Base-by-base conservation (phyloP, 2,113 vertebrate species). In the Lepisosteus oculatus region DNA sequence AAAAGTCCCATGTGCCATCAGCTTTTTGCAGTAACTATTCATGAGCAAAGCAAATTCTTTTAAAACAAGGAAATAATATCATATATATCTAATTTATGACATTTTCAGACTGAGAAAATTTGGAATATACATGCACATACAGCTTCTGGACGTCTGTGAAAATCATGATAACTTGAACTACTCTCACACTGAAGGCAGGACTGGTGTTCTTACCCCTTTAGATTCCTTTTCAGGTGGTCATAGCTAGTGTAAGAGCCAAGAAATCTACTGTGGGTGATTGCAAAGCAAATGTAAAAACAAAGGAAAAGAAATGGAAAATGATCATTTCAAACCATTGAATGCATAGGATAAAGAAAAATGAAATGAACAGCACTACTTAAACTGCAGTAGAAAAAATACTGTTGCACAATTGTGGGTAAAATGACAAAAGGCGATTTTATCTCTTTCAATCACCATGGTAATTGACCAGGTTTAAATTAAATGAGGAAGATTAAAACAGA, bases 221-320 rank as follows among this genome's bases (percentile, higher is more conserved):
- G 67, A 85, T 14, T 93, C 90, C 89, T 92, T 90, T 85, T 91
- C 90, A 93, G 86, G 90, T 82, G 91, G 89, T 85, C 90, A 91
- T 86, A 92, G 88, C 87, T 92, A 91, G 81, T 80, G 87, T 90
- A 89, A 90, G 86, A 92, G 89, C 90, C 90, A 85, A 90, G 90
- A 90, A 87, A 89, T 92, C 89, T 92, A 92, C 64, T 6, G 55
- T 29, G 56, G 81, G 87, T 82, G 86, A 85, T 82, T 73, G 91
- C 86, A 91, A 88, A 91, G 90, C 90, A 89, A 89, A 88, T n/a
- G 71, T 85, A 86, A 89, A 90, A 1, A 87, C 85, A 87, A 87
- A 88, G 43, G 43, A 41, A 61, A 61, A 61, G 55, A 7, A 29
- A 42, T 55, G 88, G 88, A 86, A 74, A 87, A 65, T 0, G 71